Conservation (phyloP, 2,113 vertebrate species). For the Sardina pilchardus region DNA sequence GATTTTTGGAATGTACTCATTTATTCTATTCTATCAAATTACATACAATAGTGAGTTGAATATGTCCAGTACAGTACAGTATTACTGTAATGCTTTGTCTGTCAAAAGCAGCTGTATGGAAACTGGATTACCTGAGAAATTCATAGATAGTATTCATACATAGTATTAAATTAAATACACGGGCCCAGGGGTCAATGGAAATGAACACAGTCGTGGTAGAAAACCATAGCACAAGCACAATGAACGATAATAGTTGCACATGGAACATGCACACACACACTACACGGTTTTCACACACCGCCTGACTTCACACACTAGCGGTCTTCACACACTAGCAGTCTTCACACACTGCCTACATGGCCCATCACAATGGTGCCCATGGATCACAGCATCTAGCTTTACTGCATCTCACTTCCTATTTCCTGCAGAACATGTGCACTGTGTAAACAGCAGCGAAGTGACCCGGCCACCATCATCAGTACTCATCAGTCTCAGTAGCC, state of each 20-base stretch:
- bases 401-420: background rate
- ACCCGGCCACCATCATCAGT: background rate
- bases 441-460: background rate
- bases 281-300: background rate
- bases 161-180: background rate
- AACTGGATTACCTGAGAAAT: background rate
- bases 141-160: no score
- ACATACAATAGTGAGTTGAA: background rate
- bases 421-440: conserved; percentile 16
- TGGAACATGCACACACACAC: background rate
- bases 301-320: background rate
- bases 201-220: background rate
- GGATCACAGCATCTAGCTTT: background rate
- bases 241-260: no score
- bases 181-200: background rate
- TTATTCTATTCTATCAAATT: background rate
- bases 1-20: background rate
- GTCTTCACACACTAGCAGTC: background rate
- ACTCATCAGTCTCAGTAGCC: background rate
- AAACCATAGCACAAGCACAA: background rate
- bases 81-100: background rate
- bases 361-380: background rate
- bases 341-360: background rate
- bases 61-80: no score
- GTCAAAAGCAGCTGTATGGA: background rate